Evolutionary conservation across 2,797 vertebrate genomes (phyloP).

Genomic region (Phrynocephalus guinanensis): DNA sequence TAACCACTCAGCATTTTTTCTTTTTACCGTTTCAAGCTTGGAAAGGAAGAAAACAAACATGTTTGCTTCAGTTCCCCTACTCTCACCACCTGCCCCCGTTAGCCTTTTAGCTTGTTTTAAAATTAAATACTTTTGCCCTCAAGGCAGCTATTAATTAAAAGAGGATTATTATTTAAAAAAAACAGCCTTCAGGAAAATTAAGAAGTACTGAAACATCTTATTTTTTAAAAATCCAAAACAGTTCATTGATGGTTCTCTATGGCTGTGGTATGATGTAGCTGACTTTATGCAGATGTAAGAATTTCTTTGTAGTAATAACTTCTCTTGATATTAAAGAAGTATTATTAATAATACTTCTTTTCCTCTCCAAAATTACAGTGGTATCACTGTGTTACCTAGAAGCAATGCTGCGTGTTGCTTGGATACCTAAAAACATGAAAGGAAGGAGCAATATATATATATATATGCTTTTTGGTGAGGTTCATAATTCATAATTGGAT

Average conservation of each 20-base stretch:
- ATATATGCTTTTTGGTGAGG: conserved; percentile 14
- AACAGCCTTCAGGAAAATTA: conserved; percentile 70
- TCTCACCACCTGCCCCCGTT: conserved; percentile 46
- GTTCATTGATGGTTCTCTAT: conserved; percentile 63
- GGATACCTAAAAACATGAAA: conserved; percentile 8
- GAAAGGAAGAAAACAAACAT: conserved; percentile 55
- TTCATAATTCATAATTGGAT: conserved; percentile 45
- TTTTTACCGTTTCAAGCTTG: conserved; percentile 59
- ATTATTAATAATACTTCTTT: conserved; percentile 69
- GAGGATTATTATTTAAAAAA: conserved; percentile 61
- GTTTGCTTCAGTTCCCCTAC: conserved; percentile 51
- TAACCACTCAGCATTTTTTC: conserved; percentile 45
- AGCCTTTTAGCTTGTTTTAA: conserved; percentile 69
- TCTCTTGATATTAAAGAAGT: conserved; percentile 61
- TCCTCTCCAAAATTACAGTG: conserved; percentile 34
- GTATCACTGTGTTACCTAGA: conserved; percentile 38
- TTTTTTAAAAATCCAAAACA: conserved; percentile 53
- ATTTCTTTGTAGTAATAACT: conserved; percentile 60
- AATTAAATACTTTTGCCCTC: conserved; percentile 71
- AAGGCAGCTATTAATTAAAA: conserved; percentile 80
- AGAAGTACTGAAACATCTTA: conserved; percentile 60
- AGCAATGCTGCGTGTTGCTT: conserved; percentile 31
- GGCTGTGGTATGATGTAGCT: conserved; percentile 56
- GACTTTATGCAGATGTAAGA: conserved; percentile 69
- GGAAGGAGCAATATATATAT: conserved; percentile 24